Percentiles rank a stretch among this genome's conserved stretches.
These are phyloP conservation scores for Rhynchonycteris naso DNA, from an alignment of 2,797 vertebrate species.

Conservation along the genomic window DNA sequence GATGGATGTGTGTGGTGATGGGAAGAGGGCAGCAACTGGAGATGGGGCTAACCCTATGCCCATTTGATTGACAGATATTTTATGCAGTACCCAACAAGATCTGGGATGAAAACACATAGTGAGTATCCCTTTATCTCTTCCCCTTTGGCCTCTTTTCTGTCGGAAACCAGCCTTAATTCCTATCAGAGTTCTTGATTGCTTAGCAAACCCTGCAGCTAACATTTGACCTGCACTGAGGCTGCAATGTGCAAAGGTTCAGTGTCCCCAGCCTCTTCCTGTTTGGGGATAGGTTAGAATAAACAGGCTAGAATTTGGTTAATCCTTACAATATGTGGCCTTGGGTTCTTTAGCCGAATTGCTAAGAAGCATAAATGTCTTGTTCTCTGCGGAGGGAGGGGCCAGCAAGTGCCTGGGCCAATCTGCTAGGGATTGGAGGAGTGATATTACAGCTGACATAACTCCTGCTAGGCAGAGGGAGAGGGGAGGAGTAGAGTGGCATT, in stretches of 20 bases:
- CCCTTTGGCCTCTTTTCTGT: background rate
- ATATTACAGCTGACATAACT: too few relatives aligned
- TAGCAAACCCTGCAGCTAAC: background rate
- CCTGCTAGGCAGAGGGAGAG: background rate
- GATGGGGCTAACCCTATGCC: background rate
- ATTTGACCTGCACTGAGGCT: background rate
- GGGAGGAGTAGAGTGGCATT: background rate
- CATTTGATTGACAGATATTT: conserved; percentile 84
- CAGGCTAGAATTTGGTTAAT: conserved; percentile 33
- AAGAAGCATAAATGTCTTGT: background rate
- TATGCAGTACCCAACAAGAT: conserved; percentile 81
- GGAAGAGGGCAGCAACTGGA: background rate
- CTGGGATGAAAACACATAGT: conserved; percentile 79
- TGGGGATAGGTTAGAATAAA: background rate
- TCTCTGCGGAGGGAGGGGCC: background rate
- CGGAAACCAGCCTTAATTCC: background rate
- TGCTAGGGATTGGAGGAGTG: background rate
- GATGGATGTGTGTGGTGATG: background rate
- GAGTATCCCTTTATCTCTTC: conserved; percentile 67
- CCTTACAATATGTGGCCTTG: background rate
- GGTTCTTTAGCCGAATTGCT: background rate
- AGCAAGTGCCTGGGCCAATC: background rate
- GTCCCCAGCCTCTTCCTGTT: background rate
- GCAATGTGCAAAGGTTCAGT: background rate
- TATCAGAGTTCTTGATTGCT: background rate